Evolutionary conservation across 2,113 vertebrate species (phyloP), one percentile per base, ranked within the genome.

Genomic region (Empidonax traillii): DNA sequence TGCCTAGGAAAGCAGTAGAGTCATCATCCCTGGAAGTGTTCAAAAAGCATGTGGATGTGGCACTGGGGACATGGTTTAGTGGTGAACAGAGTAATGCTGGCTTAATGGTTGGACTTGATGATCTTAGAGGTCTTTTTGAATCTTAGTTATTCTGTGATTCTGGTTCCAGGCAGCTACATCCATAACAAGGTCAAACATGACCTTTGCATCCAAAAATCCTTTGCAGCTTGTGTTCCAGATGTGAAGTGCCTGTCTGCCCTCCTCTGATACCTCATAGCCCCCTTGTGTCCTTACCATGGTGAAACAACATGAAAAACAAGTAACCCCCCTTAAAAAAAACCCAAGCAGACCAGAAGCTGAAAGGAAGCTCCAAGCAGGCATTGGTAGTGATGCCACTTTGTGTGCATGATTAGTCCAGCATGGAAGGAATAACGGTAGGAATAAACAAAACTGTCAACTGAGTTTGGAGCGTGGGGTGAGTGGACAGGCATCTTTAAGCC

Each of bases 241-340:
- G 25, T 25, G 25, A 81, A 72, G 67, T 91, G 24, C 46, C 61
- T 67, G n/a, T 31, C 49, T 85, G 39, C 31, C n/a, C 13, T 61
- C 27, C 37, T 75, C 67, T 0, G 0, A 30, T 23, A 67, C 20
- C 28, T 89, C 35, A 31, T 10, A 61, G 22, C 7, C 23, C 15
- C 28, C 17, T 28, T 3, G 2, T 53, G 46, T 66, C 52, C 31
- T 72, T 41, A 83, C 22, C 31, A 8, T 33, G 49, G 72, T 30
- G 49, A 73, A 89, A 89, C 58, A 16, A 56, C 7, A 28, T 8
- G 12, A 39, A 67, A 88, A 91, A 14, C 12, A 81, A 63, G 33
- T n/a, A 74, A 58, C 0, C 1, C 1, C 2, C 6, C 9, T 19
- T 44, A n/a, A 16, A 44, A 30, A 30, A 22, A 4, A 3, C 3